phyloP scores from a whole-genome alignment of 1,140 invertebrate genomes.

The Ostrea edulis region DNA sequence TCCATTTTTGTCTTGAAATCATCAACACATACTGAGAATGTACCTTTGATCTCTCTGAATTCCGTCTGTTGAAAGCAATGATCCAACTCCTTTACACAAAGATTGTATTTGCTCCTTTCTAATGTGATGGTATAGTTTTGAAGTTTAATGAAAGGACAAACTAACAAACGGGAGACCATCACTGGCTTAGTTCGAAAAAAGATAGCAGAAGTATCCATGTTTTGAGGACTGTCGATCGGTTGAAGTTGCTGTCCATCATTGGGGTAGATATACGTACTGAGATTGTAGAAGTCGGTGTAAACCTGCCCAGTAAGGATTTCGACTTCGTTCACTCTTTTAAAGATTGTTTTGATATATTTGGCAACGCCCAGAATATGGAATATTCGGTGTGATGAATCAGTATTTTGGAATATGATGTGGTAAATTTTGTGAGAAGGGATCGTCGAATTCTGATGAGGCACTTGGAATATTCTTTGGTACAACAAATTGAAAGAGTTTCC shows the following conservation, averaged over 20 bases:
- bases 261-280: not conserved
- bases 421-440: not conserved
- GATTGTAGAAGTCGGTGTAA: not conserved
- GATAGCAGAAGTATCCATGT: no score
- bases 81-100: not conserved
- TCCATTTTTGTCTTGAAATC: not conserved
- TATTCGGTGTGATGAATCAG: not conserved
- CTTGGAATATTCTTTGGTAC: not conserved
- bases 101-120: not conserved
- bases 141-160: not conserved
- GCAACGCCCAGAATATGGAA: not conserved
- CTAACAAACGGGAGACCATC: not conserved
- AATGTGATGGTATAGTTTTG: not conserved
- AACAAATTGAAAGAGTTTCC: not conserved
- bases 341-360: not conserved
- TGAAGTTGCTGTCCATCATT: not conserved
- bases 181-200: no score
- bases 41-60: not conserved
- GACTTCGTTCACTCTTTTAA: not conserved
- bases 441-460: not conserved
- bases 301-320: not conserved
- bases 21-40: not conserved
- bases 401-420: not conserved
- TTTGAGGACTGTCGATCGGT: not conserved
- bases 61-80: not conserved